These are phyloP conservation scores for Macrosteles quadrilineatus DNA, from an alignment of 1,140 invertebrate genomes.

Conservation along the genomic window DNA sequence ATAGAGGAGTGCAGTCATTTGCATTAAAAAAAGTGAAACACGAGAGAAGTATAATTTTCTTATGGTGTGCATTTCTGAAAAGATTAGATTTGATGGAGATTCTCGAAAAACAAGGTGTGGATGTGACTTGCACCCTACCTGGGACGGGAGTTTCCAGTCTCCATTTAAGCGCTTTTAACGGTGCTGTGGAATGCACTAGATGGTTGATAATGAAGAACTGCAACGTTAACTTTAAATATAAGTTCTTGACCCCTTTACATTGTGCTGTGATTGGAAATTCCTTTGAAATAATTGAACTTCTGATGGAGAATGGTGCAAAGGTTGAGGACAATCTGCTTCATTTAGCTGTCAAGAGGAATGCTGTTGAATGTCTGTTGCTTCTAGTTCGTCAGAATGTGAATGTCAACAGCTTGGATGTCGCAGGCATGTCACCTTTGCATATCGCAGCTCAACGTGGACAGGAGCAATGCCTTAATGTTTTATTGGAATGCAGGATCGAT, in stretches of 20 bases:
- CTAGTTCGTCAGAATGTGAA: constrained; percentile 69
- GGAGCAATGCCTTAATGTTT: constrained; percentile 60
- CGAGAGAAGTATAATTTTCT: constrained; percentile 66
- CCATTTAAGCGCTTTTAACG: constrained; percentile 75
- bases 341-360: constrained; percentile 72
- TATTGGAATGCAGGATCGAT: constrained; percentile 38
- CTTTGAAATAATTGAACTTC: constrained; percentile 66
- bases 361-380: constrained; percentile 69
- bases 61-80: constrained; percentile 71
- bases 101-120: constrained; percentile 64
- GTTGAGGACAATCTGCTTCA: constrained; percentile 72
- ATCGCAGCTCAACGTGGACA: constrained; percentile 73
- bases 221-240: constrained; percentile 58
- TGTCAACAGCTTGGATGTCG: constrained; percentile 66
- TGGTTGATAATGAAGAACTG: constrained; percentile 67
- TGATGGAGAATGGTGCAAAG: constrained; percentile 66
- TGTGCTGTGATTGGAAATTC: constrained; percentile 80
- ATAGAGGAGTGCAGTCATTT: neutral
- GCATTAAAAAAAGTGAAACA: constrained; percentile 49
- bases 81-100: constrained; percentile 62
- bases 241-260: constrained; percentile 70
- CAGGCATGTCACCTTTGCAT: constrained; percentile 74
- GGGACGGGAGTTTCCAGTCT: constrained; percentile 67
- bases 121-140: constrained; percentile 66
- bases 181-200: constrained; percentile 67